Conservation (phyloP, 1,140 invertebrate species). For the Hermetia illucens region DNA sequence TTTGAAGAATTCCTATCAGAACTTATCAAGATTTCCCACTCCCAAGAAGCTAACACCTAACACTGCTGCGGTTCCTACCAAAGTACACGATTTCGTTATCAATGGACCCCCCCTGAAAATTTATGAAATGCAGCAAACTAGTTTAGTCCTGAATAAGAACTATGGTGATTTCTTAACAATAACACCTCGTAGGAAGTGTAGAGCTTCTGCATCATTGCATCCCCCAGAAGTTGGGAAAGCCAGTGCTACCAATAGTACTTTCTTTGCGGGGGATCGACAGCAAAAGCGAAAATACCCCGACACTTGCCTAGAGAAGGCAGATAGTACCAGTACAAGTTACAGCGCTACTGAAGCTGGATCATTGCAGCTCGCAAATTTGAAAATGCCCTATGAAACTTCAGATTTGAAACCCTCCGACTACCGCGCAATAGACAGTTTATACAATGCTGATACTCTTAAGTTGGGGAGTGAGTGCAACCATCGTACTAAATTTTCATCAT, state of each 20-base stretch:
- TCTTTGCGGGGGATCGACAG: no score
- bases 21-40: no score
- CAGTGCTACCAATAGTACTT: no score
- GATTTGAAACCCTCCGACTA: conserved; percentile 11
- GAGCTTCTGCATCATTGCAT: conserved; percentile 1
- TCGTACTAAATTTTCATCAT: conserved; percentile 5
- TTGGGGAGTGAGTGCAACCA: conserved; percentile 16
- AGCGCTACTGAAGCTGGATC: no score
- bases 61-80: no score
- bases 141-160: conserved; percentile 9
- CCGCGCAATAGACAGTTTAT: conserved; percentile 15
- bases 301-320: no score
- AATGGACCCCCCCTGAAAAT: neutral
- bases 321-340: no score
- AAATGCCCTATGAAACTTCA: conserved; percentile 9
- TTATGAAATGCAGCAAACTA: neutral
- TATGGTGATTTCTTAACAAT: conserved; percentile 16
- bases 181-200: conserved; percentile 12
- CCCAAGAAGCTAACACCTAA: no score
- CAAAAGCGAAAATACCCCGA: no score
- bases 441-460: conserved; percentile 17
- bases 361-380: no score
- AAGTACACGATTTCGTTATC: neutral
- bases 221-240: no score
- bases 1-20: no score